Evolutionary conservation across 2,113 vertebrate genomes (phyloP).

Genomic region (Plotosus lineatus): DNA sequence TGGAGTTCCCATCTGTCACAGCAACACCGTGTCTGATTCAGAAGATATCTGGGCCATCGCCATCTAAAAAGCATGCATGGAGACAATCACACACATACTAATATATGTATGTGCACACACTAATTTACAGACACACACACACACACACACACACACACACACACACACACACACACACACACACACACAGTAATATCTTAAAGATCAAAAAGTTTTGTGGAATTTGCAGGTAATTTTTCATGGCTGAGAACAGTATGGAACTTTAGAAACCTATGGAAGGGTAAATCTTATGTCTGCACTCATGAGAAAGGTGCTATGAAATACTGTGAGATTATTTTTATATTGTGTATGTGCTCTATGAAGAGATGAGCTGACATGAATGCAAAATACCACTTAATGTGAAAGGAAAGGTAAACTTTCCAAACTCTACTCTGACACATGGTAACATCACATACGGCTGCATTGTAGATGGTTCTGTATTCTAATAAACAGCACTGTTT

Average conservation of each 20-base stretch:
- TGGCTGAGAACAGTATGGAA: not conserved
- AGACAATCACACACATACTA: constrained; percentile 27
- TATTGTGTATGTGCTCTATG: not conserved
- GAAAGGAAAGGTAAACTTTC: too few species aligned
- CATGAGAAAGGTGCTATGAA: not conserved
- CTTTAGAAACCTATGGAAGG: not conserved
- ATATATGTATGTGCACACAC: not conserved
- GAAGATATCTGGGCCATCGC: constrained; percentile 48
- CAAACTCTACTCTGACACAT: too few species aligned
- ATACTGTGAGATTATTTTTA: not conserved
- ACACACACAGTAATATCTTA: not conserved
- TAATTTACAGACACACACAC: constrained; percentile 7
- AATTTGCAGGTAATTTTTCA: not conserved
- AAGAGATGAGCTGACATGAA: not conserved
- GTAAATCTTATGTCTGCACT: not conserved
- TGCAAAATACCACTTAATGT: not conserved
- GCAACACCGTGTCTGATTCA: constrained; percentile 47
- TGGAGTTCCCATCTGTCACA: constrained; percentile 56
- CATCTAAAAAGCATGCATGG: constrained; percentile 70
- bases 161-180: not conserved
- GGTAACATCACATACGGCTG: too few species aligned
- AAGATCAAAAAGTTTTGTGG: not conserved
- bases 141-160: not conserved
- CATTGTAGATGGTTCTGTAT: too few species aligned
- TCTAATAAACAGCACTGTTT: too few species aligned